Conservation (phyloP, 2,797 vertebrate genomes). For the Huso huso region DNA sequence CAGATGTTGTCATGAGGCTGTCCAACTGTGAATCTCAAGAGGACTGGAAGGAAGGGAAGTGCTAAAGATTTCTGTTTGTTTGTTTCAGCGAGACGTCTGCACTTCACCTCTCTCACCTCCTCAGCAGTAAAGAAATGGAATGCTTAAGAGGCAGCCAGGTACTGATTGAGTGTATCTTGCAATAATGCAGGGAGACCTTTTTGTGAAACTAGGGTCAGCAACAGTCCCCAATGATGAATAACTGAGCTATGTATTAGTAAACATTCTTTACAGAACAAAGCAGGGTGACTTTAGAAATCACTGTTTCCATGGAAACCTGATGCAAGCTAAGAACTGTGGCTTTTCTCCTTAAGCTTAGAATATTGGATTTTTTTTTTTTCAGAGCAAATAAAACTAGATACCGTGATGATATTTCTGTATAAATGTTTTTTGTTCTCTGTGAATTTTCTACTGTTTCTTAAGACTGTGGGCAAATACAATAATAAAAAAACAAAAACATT, state of each 20-base stretch:
- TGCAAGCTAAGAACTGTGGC: slow-evolving; percentile 57
- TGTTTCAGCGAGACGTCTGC: too few relatives aligned
- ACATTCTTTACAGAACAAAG: slow-evolving; percentile 48
- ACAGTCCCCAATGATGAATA: slow-evolving; percentile 67
- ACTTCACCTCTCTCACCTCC: too few relatives aligned
- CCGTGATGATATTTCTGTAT: too few relatives aligned
- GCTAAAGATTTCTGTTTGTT: too few relatives aligned
- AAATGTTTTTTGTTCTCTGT: too few relatives aligned
- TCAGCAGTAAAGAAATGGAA: slow-evolving; percentile 17
- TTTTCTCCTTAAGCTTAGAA: slow-evolving; percentile 60
- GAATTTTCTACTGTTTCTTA: too few relatives aligned
- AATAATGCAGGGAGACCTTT: slow-evolving; percentile 63
- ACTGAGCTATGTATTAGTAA: slow-evolving; percentile 64
- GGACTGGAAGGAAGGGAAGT: too few relatives aligned
- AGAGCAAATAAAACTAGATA: background rate
- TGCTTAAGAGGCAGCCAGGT: slow-evolving; percentile 29
- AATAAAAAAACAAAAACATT: too few relatives aligned
- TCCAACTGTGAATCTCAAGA: too few relatives aligned
- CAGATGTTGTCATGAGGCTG: too few relatives aligned
- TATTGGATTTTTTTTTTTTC: slow-evolving; percentile 44
- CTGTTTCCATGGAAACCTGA: slow-evolving; percentile 68
- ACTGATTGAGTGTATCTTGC: slow-evolving; percentile 61
- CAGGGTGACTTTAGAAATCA: slow-evolving; percentile 32
- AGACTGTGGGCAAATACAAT: too few relatives aligned
- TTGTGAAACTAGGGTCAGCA: slow-evolving; percentile 61